These are phyloP conservation scores for Ichneumon xanthorius DNA, from an alignment of 2,888 invertebrate genomes.

Conservation along the genomic window DNA sequence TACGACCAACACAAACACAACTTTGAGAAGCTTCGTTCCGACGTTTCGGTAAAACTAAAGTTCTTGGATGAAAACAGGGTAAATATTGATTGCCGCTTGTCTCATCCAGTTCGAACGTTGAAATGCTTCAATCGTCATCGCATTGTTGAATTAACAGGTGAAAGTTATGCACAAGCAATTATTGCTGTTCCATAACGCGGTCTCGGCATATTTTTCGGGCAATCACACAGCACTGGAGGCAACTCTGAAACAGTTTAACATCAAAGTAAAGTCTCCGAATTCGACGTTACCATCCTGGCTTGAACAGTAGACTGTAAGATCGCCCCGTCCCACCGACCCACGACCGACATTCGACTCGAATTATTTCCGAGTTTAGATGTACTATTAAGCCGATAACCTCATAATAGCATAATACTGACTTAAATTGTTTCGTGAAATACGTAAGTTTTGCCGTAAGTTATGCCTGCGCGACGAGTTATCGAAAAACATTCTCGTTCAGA, in stretches of 20 bases:
- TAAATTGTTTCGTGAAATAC: constrained; percentile 58
- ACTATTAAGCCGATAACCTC: constrained; percentile 54
- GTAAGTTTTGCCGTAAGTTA: constrained; percentile 45
- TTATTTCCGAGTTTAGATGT: constrained; percentile 55
- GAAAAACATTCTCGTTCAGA: constrained; percentile 35
- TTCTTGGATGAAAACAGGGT: constrained; percentile 99
- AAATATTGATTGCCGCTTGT: constrained; percentile 75
- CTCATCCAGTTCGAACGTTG: no score
- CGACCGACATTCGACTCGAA: constrained; percentile 54
- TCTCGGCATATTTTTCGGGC: constrained; percentile 98
- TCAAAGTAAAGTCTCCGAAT: constrained; percentile 94
- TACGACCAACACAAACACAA: constrained; percentile 94
- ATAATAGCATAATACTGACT: constrained; percentile 56
- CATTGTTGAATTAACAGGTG: constrained; percentile 87
- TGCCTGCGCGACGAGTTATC: constrained; percentile 8
- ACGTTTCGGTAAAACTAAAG: constrained; percentile 97
- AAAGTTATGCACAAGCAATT: constrained; percentile 99
- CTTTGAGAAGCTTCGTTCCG: constrained; percentile 96
- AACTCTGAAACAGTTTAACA: constrained; percentile 97
- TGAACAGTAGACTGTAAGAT: constrained; percentile 87
- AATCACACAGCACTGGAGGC: constrained; percentile 97
- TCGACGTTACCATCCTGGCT: constrained; percentile 92
- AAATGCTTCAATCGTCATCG: neutral
- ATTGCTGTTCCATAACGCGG: constrained; percentile 97
- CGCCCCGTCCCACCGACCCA: constrained; percentile 14